A percentile compares a stretch with the other conserved stretches of the same genome.
These are phyloP conservation scores for Latheticus oryzae DNA, from an alignment of 2,888 invertebrate species.

Conservation along the genomic window DNA sequence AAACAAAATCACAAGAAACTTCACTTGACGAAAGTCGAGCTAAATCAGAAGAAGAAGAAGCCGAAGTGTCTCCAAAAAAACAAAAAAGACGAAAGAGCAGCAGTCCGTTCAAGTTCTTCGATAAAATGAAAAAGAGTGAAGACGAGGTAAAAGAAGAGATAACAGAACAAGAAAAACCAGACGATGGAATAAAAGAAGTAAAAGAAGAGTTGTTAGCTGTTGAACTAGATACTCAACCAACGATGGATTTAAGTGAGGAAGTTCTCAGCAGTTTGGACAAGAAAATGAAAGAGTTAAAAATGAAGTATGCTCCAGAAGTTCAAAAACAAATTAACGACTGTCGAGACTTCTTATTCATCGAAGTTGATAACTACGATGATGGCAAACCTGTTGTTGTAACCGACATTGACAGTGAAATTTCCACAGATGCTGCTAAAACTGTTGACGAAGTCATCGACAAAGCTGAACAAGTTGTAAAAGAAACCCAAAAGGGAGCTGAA, in stretches of 20 bases:
- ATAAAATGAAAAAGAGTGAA: conserved; percentile 35
- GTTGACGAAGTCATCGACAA: conserved; percentile 36
- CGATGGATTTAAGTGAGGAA: conserved; percentile 33
- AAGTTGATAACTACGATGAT: conserved; percentile 45
- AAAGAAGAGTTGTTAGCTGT: conserved; percentile 23
- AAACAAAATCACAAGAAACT: conserved; percentile 43
- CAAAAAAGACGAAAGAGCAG: conserved; percentile 34
- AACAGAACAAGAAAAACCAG: conserved; percentile 8
- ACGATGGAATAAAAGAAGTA: conserved; percentile 8
- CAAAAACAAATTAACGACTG: conserved; percentile 35
- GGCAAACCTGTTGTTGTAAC: conserved; percentile 40
- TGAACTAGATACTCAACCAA: conserved; percentile 14
- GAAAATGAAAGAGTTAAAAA: conserved; percentile 49
- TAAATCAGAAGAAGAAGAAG: conserved; percentile 14
- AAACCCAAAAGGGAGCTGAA: conserved; percentile 23
- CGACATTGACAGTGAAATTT: conserved; percentile 33
- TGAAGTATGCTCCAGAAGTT: conserved; percentile 37
- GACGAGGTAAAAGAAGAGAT: conserved; percentile 23
- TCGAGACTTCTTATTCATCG: conserved; percentile 41
- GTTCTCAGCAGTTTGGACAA: conserved; percentile 38
- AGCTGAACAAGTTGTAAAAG: conserved; percentile 22
- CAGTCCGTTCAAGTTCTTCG: conserved; percentile 39
- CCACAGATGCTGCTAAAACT: conserved; percentile 39
- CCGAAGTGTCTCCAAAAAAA: conserved; percentile 36
- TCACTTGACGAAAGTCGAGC: conserved; percentile 8